Evolutionary conservation across 2,113 vertebrate species (phyloP).

Genomic region (Brachypteracias leptosomus): DNA sequence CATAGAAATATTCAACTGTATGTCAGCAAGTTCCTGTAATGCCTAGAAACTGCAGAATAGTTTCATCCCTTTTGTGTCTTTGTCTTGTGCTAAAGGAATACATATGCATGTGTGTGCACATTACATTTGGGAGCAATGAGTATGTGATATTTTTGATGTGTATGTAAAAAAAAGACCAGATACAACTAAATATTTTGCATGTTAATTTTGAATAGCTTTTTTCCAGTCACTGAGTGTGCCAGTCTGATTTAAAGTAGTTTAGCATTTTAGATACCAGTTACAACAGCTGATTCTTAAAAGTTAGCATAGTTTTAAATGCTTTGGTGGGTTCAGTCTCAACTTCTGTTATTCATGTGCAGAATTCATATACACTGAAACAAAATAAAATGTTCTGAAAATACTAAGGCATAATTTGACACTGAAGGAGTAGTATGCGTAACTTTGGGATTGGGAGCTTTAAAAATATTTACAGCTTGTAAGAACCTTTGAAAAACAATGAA

Average conservation of each 20-base stretch:
- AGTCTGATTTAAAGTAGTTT: too few species aligned
- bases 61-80: neutral
- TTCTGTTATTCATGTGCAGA: neutral
- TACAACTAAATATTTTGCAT: neutral
- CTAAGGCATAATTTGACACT: neutral
- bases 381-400: neutral
- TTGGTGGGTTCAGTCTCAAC: neutral
- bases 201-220: neutral
- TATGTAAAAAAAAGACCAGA: neutral
- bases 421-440: neutral
- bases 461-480: neutral
- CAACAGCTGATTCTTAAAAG: neutral
- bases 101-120: neutral
- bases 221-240: neutral
- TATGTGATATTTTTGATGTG: neutral
- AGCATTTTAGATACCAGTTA: too few species aligned
- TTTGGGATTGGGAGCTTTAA: neutral
- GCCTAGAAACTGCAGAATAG: neutral
- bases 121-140: neutral
- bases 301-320: neutral
- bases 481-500: neutral
- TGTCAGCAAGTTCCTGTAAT: neutral
- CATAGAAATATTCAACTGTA: neutral
- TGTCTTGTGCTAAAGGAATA: neutral
- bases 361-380: neutral